Conservation (phyloP, 2,113 vertebrate species). For the Neolamprologus modestus region DNA sequence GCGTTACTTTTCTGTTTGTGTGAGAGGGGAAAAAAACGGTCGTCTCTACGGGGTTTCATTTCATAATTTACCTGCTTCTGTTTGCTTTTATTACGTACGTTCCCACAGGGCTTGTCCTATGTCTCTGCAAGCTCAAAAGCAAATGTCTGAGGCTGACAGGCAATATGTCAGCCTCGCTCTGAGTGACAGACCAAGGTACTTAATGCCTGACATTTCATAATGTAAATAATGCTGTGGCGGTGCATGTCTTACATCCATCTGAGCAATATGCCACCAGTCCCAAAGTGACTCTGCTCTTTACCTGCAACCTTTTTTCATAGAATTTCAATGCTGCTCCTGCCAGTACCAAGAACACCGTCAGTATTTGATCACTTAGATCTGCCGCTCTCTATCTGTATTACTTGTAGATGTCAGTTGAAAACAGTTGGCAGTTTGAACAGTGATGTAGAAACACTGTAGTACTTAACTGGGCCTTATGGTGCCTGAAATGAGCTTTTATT, state of each 20-base stretch:
- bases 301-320: slow-evolving; percentile 37
- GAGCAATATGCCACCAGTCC: slow-evolving; percentile 31
- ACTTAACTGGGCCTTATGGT: not conserved
- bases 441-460: not conserved
- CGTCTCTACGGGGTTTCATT: not conserved
- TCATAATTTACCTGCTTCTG: not conserved
- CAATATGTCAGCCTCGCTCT: slow-evolving; percentile 1
- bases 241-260: slow-evolving; percentile 11
- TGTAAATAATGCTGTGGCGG: slow-evolving; percentile 40
- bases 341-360: not conserved
- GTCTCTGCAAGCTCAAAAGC: not conserved
- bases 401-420: not conserved
- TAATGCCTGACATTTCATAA: slow-evolving; percentile 59
- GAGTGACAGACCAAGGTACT: slow-evolving; percentile 11
- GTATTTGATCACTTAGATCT: not conserved
- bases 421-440: not conserved
- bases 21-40: not conserved
- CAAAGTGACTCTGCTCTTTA: slow-evolving; percentile 6
- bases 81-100: not conserved
- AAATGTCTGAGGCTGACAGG: slow-evolving; percentile 1
- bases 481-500: not conserved
- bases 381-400: not conserved
- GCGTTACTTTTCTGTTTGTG: not conserved
- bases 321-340: not conserved
- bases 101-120: not conserved